Conservation (phyloP, 2,888 invertebrate genomes). For the Altica lythri region DNA sequence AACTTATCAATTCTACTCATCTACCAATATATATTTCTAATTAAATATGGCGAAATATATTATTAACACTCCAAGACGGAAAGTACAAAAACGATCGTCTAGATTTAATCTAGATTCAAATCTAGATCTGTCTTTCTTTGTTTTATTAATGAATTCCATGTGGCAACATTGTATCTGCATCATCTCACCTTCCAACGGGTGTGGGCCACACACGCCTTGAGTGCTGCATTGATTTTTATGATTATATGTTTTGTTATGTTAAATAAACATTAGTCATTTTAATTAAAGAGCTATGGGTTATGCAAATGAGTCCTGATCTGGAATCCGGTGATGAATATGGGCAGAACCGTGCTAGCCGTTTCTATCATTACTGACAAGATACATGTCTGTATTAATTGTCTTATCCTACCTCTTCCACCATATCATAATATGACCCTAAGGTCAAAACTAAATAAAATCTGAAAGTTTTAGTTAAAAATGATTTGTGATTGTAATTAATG, state of each 20-base stretch:
- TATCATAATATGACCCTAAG: too few species aligned
- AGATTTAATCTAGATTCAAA: conserved; percentile 12
- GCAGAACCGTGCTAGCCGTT: conserved; percentile 12
- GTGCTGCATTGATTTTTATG: conserved; percentile 50
- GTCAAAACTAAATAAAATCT: too few species aligned
- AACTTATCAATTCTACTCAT: too few species aligned
- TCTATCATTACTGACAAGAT: background rate
- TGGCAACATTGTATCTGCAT: conserved; percentile 29
- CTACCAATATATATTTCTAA: too few species aligned
- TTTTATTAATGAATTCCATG: conserved; percentile 22
- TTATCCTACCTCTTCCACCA: background rate
- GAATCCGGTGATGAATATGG: conserved; percentile 35
- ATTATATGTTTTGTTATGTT: conserved; percentile 57
- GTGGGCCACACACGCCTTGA: conserved; percentile 50
- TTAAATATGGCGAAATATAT: too few species aligned
- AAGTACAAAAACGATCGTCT: background rate
- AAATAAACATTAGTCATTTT: conserved; percentile 57
- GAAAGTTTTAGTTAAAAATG: too few species aligned
- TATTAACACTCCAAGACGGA: too few species aligned
- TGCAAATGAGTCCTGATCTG: conserved; percentile 47
- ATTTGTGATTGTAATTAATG: too few species aligned
- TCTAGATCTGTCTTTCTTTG: conserved; percentile 17
- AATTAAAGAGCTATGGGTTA: conserved; percentile 54
- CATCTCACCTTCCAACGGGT: conserved; percentile 45
- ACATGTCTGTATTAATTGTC: conserved; percentile 5